Conservation (phyloP, 2,888 invertebrate species). For the Dinocampus coccinellae region DNA sequence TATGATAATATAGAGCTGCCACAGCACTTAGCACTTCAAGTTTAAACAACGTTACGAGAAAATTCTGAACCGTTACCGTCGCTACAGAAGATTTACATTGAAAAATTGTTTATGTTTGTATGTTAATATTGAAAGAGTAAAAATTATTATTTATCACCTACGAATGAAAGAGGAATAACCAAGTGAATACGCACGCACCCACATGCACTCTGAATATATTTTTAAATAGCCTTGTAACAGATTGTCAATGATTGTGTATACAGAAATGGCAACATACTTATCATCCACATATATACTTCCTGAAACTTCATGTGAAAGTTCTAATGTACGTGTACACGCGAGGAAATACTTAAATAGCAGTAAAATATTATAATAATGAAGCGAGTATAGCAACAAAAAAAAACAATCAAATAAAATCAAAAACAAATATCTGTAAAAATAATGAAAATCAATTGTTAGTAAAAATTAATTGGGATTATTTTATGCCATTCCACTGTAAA, state of each 20-base stretch:
- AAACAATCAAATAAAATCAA: too few species aligned
- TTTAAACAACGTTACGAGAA: too few species aligned
- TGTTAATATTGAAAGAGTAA: too few species aligned
- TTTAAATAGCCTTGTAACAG: slow-evolving; percentile 35
- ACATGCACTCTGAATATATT: neutral
- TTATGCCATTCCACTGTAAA: neutral
- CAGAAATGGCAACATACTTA: neutral
- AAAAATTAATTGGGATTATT: neutral
- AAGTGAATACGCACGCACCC: slow-evolving; percentile 1
- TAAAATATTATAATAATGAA: neutral
- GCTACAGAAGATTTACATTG: too few species aligned
- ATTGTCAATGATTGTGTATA: slow-evolving; percentile 4
- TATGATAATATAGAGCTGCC: too few species aligned
- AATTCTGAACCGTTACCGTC: too few species aligned
- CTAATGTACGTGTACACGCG: neutral
- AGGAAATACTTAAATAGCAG: neutral
- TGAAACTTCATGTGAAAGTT: neutral
- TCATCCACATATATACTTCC: neutral
- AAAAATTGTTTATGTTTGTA: too few species aligned
- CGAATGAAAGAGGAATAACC: neutral
- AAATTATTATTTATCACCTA: slow-evolving; percentile 18
- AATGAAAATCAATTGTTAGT: neutral
- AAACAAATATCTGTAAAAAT: too few species aligned
- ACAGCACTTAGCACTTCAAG: too few species aligned
- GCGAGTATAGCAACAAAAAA: neutral